Evolutionary conservation across 2,888 invertebrate species (phyloP).

Genomic region (Trichopoda pennipes): DNA sequence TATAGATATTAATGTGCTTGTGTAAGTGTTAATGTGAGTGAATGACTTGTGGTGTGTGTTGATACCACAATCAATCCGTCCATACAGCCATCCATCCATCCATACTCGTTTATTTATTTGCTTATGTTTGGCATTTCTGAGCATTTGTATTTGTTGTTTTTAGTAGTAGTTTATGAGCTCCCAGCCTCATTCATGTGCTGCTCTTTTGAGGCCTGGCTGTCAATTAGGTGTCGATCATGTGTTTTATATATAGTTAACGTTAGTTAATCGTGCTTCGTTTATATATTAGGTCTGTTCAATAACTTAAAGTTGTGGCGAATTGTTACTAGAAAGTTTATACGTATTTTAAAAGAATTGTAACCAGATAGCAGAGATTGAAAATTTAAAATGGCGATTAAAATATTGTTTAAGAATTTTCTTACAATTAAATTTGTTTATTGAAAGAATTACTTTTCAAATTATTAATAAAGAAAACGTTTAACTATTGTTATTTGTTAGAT

Average conservation of each 20-base stretch:
- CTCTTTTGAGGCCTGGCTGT: constrained; percentile 58
- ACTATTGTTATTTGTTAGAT: too few species aligned
- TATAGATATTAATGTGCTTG: constrained; percentile 8
- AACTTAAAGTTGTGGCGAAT: too few species aligned
- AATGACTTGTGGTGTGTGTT: neutral
- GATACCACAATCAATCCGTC: constrained; percentile 23
- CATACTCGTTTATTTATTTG: constrained; percentile 42
- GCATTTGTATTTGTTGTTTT: constrained; percentile 29
- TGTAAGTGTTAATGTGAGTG: neutral
- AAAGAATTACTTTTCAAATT: too few species aligned
- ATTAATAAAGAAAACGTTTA: too few species aligned
- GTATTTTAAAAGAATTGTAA: too few species aligned
- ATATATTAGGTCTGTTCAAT: neutral
- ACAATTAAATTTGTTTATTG: too few species aligned
- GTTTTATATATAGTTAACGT: constrained; percentile 20
- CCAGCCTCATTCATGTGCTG: constrained; percentile 64
- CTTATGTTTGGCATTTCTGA: constrained; percentile 21
- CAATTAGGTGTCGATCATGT: constrained; percentile 59
- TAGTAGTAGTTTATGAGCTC: constrained; percentile 59
- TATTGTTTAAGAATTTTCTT: too few species aligned
- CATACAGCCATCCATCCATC: constrained; percentile 26
- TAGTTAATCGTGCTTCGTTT: constrained; percentile 37
- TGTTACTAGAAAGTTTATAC: too few species aligned
- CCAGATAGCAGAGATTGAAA: too few species aligned
- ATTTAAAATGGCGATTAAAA: too few species aligned